phyloP scores from a whole-genome alignment of 2,113 vertebrate genomes.

The Callorhinus ursinus region DNA sequence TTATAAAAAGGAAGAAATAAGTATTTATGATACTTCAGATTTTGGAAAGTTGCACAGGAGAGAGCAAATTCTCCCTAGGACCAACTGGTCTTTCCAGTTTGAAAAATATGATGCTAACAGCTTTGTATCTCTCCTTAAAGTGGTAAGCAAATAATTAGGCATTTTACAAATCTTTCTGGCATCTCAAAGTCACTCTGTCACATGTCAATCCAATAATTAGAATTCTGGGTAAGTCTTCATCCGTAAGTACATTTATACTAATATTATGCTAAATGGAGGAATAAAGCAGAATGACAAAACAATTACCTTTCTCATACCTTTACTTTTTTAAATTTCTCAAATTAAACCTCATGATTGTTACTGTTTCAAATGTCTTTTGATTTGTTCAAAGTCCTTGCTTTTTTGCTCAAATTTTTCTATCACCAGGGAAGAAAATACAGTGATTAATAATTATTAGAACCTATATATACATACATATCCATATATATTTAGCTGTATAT shows the following conservation, averaged over 20 bases:
- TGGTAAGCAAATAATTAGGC: neutral
- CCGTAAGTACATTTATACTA: neutral
- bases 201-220: neutral
- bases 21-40: neutral
- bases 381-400: neutral
- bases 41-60: constrained; percentile 22
- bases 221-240: neutral
- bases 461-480: neutral
- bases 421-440: neutral
- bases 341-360: neutral
- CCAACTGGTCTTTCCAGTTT: constrained; percentile 53
- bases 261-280: neutral
- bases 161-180: neutral
- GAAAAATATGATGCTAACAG: constrained; percentile 44
- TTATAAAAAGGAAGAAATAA: neutral
- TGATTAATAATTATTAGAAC: neutral
- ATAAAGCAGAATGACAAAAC: neutral
- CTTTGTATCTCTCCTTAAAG: constrained; percentile 21
- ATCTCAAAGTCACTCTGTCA: neutral
- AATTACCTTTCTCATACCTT: neutral
- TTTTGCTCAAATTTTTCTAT: neutral
- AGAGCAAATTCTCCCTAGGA: neutral
- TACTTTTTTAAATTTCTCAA: constrained; percentile 2
- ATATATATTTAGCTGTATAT: neutral
- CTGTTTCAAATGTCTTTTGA: neutral